These are phyloP conservation scores for Potamarius usumacintae DNA, from an alignment of 2,113 vertebrate species.

Conservation along the genomic window DNA sequence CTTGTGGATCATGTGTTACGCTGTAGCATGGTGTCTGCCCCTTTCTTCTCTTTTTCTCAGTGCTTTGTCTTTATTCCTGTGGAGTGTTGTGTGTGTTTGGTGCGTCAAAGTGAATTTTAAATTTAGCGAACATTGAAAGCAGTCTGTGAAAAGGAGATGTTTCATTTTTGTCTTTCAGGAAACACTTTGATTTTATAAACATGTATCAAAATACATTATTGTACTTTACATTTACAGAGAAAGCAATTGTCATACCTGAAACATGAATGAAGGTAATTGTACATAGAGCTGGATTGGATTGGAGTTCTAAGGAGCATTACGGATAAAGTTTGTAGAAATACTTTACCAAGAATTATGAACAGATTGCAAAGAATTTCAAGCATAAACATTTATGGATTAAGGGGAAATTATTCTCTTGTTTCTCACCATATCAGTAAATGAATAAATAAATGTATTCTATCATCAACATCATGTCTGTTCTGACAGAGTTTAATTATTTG, in stretches of 20 bases:
- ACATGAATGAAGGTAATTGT: background rate
- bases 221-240: background rate
- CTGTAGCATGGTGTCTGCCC: slow-evolving; percentile 8
- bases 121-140: background rate
- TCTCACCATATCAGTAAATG: background rate
- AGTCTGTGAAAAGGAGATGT: background rate
- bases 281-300: background rate
- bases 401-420: too few species aligned
- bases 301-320: background rate
- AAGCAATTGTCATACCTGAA: background rate
- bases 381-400: too few species aligned
- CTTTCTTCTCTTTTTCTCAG: background rate
- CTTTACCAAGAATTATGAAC: background rate
- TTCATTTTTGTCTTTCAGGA: background rate
- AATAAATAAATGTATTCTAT: background rate
- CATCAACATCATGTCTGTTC: background rate
- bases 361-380: too few species aligned
- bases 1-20: background rate
- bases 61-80: slow-evolving; percentile 11
- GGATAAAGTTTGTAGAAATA: too few species aligned
- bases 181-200: background rate
- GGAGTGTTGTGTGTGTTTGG: background rate
- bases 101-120: background rate
- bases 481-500: background rate
- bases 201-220: background rate